These are phyloP conservation scores for Chydorus sphaericus DNA, from an alignment of 2,888 invertebrate species.

Conservation along the genomic window DNA sequence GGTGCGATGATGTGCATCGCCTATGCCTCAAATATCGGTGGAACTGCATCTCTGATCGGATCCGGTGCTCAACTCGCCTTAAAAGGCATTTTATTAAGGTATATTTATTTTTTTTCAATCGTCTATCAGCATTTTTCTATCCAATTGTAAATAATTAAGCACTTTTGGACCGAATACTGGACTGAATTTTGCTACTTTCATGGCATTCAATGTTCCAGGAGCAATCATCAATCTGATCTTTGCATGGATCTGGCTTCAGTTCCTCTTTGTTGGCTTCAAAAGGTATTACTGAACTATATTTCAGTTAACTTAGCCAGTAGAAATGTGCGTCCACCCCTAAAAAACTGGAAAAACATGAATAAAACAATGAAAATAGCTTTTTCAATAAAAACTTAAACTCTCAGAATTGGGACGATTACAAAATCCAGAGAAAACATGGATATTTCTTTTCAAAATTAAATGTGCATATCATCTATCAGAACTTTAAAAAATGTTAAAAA, in stretches of 20 bases:
- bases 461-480: too few species aligned
- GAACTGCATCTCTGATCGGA: constrained; percentile 59
- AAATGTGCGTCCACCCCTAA: background rate
- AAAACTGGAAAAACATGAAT: background rate
- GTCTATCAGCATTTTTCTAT: background rate
- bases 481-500: too few species aligned
- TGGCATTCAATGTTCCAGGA: constrained; percentile 69
- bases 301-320: background rate
- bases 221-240: constrained; percentile 63
- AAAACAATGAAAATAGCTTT: background rate
- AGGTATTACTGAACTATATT: too few species aligned
- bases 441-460: too few species aligned
- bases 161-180: background rate
- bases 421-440: too few species aligned
- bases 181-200: constrained; percentile 70
- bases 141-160: background rate
- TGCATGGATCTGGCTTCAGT: constrained; percentile 62
- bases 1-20: constrained; percentile 33
- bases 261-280: constrained; percentile 48
- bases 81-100: constrained; percentile 60
- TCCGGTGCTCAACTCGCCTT: constrained; percentile 69
- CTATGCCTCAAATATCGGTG: constrained; percentile 61
- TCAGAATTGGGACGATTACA: too few species aligned
- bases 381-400: constrained; percentile 7
- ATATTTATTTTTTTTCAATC: constrained; percentile 3